Base-by-base conservation (phyloP, 1,140 invertebrate species). In the Conus ventricosus region DNA sequence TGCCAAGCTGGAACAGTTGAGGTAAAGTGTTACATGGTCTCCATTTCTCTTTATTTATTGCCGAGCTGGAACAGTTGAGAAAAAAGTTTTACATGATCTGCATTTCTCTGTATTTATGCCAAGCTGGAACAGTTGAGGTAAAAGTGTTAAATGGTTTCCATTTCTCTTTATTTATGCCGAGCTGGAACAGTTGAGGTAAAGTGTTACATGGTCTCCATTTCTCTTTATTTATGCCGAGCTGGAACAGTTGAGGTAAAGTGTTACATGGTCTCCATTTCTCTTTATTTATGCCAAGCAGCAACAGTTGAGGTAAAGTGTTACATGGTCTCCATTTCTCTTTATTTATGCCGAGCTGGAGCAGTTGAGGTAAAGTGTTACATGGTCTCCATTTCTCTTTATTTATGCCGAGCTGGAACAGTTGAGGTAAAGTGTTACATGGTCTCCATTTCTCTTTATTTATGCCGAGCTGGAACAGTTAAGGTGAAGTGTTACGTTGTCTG, bases 231-330 rank as follows among this genome's bases (percentile, higher is more conserved):
- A 39, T 39, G 39, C 39, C 39, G 3, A 39, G 39, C 39, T 39
- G 39, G 39, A 39, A 39, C 90, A 91, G 76, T 83, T 93, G 51
- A 89, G 57, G 90, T 92, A 90, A 85, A 89, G 86, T 15, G 5
- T 11, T 60, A 11, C 5, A 3, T 39, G 39, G 8, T 60, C 57
- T 60, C 4, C 57, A 39, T 60, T 60, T 60, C 8, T 60, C 0
- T 60, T 60, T 60, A 15, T 60, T 60, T 60, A 11, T 60, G 57
- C 57, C 57, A 60, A 15, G 8, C 8, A 2, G 15, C 0, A 60
- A 4, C 15, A 60, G 8, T 60, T 60, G 57, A 60, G 15, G 57
- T 60, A 11, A 60, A 0, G 8, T 11, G 57, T 60, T 60, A 15
- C 4, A 4, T 60, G 15, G 0, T 60, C 57, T 60, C 8, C 15